A percentile compares a stretch with the other conserved stretches of the same genome.
These are phyloP conservation scores for Holothuria scabra DNA, from an alignment of 53 echinoderm and acorn worm genomes.

Conservation along the genomic window DNA sequence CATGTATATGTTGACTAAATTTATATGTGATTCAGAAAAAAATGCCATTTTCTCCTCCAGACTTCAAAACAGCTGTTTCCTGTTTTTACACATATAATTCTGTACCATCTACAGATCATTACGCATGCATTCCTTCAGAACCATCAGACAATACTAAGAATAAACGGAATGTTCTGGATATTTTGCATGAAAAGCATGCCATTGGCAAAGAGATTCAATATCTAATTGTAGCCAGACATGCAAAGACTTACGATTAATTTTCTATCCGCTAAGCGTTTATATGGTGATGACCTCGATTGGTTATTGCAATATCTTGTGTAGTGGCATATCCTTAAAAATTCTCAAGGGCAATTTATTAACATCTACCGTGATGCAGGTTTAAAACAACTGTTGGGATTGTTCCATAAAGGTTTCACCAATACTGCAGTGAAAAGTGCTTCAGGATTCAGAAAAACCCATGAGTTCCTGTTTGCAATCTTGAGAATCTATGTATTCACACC, in stretches of 20 bases:
- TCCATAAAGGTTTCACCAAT: neutral
- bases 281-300: slow-evolving; percentile 37
- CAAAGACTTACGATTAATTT: slow-evolving; percentile 31
- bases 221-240: slow-evolving; percentile 25
- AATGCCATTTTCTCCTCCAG: neutral
- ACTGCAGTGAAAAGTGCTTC: neutral
- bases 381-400: neutral
- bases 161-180: neutral
- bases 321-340: slow-evolving; percentile 53
- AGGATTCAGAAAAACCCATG: too few species aligned
- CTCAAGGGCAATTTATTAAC: slow-evolving; percentile 7
- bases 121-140: neutral
- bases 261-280: neutral
- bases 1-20: slow-evolving; percentile 1
- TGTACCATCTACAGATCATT: neutral
- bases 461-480: slow-evolving; percentile 34
- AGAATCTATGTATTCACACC: too few species aligned
- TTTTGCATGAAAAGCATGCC: slow-evolving; percentile 21
- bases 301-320: slow-evolving; percentile 37
- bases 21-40: neutral
- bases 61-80: slow-evolving; percentile 6
- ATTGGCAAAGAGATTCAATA: neutral
- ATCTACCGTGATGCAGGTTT: slow-evolving; percentile 8
- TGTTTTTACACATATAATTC: neutral
- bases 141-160: slow-evolving; percentile 19